Evolutionary conservation across 2,888 invertebrate genomes (phyloP).

Genomic region (Scrobipalpa costella): DNA sequence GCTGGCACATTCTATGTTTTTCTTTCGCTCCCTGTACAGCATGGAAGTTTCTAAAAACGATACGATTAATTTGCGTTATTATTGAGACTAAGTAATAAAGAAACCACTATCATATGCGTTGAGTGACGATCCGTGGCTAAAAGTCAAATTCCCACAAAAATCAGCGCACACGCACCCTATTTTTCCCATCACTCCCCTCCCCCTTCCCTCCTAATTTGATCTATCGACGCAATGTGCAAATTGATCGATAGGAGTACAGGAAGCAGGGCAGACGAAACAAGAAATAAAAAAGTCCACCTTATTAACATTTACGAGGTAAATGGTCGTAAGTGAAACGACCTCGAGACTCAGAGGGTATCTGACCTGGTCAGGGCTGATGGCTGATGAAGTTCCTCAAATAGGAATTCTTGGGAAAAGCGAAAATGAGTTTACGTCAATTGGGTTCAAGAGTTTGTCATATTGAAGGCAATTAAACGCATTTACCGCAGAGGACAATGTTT

Average conservation of each 20-base stretch:
- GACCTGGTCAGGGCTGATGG: constrained; percentile 30
- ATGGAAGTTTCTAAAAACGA: too few relatives aligned
- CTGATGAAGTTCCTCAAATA: constrained; percentile 17
- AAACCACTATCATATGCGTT: too few relatives aligned
- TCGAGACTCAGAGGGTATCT: constrained; percentile 33
- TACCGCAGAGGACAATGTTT: too few relatives aligned
- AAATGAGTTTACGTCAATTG: not conserved
- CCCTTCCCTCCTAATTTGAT: not conserved
- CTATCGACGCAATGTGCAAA: constrained; percentile 36
- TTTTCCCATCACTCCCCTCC: not conserved
- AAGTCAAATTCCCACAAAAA: not conserved
- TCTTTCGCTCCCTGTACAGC: too few relatives aligned
- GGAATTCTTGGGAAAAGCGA: constrained; percentile 9
- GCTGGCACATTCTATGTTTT: too few relatives aligned
- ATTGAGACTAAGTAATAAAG: too few relatives aligned
- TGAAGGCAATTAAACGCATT: not conserved
- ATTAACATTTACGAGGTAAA: constrained; percentile 43
- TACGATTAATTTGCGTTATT: too few relatives aligned
- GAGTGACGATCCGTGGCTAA: too few relatives aligned
- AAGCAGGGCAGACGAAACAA: constrained; percentile 61
- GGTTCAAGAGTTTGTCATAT: not conserved
- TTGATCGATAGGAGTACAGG: constrained; percentile 65
- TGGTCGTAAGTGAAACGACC: constrained; percentile 46
- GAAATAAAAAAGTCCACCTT: constrained; percentile 47
- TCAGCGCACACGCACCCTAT: not conserved